Base-by-base conservation (phyloP, 2,113 vertebrate species). In the Ammospiza nelsoni region DNA sequence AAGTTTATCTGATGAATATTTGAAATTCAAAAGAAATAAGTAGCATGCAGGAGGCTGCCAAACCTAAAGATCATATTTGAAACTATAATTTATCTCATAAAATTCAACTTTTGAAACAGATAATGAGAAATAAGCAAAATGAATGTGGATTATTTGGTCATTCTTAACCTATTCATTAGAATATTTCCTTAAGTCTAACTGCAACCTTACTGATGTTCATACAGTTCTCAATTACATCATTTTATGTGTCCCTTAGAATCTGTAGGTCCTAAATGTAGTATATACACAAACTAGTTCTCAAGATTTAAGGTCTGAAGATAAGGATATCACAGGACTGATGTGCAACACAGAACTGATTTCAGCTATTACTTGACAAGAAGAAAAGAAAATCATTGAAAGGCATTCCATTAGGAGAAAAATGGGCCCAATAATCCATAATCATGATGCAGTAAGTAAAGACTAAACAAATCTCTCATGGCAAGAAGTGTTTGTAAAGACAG, bases 361-460 rank as follows among this genome's bases (percentile, higher is more conserved):
- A 85, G 51, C 46, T 72, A n/a, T 37, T 94, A 83, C 24, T 10
- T 22, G 33, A 67, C 27, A 69, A 59, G 23, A 57, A 54, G 11
- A 5, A 86, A 59, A 71, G 91, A 72, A 67, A 90, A 94, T 81
- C 13, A 54, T 18, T 82, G 49, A 94, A 95, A 95, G 58, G 35
- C 63, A 93, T 90, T 84, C 49, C 46, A 76, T 83, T 80, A 73
- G 15, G 46, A 88, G 59, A 87, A 93, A 95, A 93, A 96, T 37
- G 52, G 72, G 49, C 68, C 89, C 74, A 92, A 87, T 66, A 92
- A 95, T 96, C 65, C 54, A 74, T 73, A 62, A 35, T 44, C 35
- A 16, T 11, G 37, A 96, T 91, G 92, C 84, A 94, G 63, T 91
- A 93, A 78, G 63, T 92, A 85, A 91, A 89, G 82, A 93, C 57